A percentile compares a stretch with the other conserved stretches of the same genome.
Conservation (phyloP, 1,140 invertebrate species). For the Drosophila navojoa region DNA sequence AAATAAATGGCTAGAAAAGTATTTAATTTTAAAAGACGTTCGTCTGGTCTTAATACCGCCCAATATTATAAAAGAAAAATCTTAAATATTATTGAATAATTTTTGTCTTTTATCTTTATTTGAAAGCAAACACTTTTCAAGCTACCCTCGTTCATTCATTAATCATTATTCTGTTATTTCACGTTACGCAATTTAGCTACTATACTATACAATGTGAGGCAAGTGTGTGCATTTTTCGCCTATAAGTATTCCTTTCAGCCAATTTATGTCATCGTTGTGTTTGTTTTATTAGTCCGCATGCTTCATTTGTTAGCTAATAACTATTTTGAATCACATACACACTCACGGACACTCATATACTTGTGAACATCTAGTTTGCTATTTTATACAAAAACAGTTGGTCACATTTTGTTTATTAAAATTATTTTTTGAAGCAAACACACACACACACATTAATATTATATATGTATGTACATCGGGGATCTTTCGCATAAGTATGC, state of each 20-base stretch:
- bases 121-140: too few relatives aligned
- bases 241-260: conserved; percentile 10
- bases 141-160: too few relatives aligned
- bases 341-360: conserved; percentile 13
- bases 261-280: conserved; percentile 21
- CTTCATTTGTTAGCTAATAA: conserved; percentile 60
- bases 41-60: too few relatives aligned
- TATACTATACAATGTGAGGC: background rate
- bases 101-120: too few relatives aligned
- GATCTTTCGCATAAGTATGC: conserved; percentile 11
- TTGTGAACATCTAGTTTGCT: background rate
- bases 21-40: too few relatives aligned
- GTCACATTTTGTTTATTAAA: background rate
- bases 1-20: background rate
- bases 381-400: conserved; percentile 5
- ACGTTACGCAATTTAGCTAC: too few relatives aligned
- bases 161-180: too few relatives aligned
- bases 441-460: too few relatives aligned
- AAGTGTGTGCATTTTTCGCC: conserved; percentile 5
- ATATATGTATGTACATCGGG: too few relatives aligned
- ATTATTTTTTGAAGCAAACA: background rate
- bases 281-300: conserved; percentile 12
- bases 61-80: too few relatives aligned
- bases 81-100: too few relatives aligned
- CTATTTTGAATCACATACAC: conserved; percentile 49